A percentile compares a stretch with the other conserved stretches of the same genome.
Evolutionary conservation across 2,888 invertebrate genomes (phyloP).

Genomic region (Ichneumoninae sp.): DNA sequence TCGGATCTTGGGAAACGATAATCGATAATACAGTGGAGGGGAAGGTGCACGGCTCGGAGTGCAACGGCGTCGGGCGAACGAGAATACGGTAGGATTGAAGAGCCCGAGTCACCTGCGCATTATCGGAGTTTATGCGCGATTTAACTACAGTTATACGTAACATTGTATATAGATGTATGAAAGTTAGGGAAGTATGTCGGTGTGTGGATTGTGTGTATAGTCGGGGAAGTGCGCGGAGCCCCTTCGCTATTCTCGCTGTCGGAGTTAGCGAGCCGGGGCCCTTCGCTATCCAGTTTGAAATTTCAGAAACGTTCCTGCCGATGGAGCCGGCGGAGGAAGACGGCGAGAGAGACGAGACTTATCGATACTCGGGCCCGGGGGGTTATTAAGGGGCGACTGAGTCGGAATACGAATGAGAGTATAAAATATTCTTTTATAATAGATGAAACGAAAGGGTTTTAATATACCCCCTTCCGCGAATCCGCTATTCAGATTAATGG

Average conservation of each 20-base stretch:
- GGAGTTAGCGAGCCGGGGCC: constrained; percentile 18
- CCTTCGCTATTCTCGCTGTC: constrained; percentile 42
- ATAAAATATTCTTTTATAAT: constrained; percentile 48
- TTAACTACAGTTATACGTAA: constrained; percentile 20
- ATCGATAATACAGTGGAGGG: constrained; percentile 9
- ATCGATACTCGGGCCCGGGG: constrained; percentile 33
- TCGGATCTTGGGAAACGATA: constrained; percentile 20
- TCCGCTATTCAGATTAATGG: constrained; percentile 15
- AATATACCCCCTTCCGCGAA: background rate
- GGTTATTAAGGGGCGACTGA: constrained; percentile 38
- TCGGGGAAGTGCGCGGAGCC: constrained; percentile 9
- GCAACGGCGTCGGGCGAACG: background rate
- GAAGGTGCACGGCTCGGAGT: background rate
- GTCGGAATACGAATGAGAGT: constrained; percentile 35
- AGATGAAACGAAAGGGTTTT: background rate
- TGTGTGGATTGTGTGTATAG: background rate
- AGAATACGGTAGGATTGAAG: constrained; percentile 8
- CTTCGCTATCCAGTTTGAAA: constrained; percentile 20
- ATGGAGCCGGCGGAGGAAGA: background rate
- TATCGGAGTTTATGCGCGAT: constrained; percentile 43
- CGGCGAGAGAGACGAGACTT: constrained; percentile 8
- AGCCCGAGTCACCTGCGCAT: background rate
- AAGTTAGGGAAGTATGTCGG: constrained; percentile 13
- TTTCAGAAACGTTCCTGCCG: constrained; percentile 37
- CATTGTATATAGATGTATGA: constrained; percentile 21